A percentile compares a stretch with the other conserved stretches of the same genome.
Conservation (phyloP, 2,888 invertebrate genomes). For the Nezara viridula region DNA sequence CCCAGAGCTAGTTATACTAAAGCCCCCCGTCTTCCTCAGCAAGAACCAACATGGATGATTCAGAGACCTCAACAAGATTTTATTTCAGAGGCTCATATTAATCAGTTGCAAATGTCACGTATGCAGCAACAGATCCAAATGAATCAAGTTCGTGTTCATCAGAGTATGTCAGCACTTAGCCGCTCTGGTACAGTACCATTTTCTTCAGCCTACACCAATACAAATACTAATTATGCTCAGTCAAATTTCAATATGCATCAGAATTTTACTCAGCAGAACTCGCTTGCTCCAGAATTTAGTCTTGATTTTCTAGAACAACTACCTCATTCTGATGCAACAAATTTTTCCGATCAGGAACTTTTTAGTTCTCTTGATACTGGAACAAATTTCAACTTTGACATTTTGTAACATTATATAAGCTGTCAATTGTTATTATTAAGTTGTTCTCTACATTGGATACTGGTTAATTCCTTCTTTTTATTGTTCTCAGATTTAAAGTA, state of each 20-base stretch:
- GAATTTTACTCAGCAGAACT: conserved; percentile 67
- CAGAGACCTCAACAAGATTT: conserved; percentile 53
- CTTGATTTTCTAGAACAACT: conserved; percentile 73
- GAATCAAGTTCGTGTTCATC: conserved; percentile 53
- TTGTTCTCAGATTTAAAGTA: neutral
- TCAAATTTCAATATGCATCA: conserved; percentile 69
- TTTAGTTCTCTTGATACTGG: conserved; percentile 86
- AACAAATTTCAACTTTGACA: conserved; percentile 78
- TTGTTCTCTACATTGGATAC: neutral
- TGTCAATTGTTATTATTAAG: conserved; percentile 49
- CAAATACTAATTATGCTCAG: conserved; percentile 52
- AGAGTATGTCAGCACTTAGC: conserved; percentile 53
- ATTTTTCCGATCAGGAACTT: conserved; percentile 78
- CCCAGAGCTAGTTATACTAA: conserved; percentile 52
- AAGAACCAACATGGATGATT: conserved; percentile 52
- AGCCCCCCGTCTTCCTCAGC: conserved; percentile 45
- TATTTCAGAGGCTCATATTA: conserved; percentile 31
- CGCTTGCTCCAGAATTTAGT: conserved; percentile 73
- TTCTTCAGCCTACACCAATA: conserved; percentile 51
- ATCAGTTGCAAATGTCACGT: conserved; percentile 54
- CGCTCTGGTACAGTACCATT: conserved; percentile 39
- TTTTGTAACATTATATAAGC: conserved; percentile 70
- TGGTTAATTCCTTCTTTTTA: neutral
- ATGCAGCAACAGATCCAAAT: conserved; percentile 55
- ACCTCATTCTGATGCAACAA: conserved; percentile 84